phyloP scores from a whole-genome alignment of 92 coral and sea anemone species.

The Umimayanthus chanpuru region DNA sequence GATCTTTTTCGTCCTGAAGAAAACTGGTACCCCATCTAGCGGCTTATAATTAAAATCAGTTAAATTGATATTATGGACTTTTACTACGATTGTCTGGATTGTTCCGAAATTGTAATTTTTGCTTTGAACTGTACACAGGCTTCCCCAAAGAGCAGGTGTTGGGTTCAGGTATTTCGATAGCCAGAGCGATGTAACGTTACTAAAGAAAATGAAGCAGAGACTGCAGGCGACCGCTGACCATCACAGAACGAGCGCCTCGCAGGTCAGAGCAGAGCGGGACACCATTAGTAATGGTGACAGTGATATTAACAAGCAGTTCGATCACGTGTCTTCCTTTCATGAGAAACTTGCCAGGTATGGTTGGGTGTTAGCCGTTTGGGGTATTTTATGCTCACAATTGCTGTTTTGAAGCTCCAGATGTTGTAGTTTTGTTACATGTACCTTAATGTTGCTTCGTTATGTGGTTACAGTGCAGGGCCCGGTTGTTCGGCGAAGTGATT shows the following conservation, averaged over 20 bases:
- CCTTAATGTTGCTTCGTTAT: too few relatives aligned
- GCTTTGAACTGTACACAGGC: slow-evolving; percentile 33
- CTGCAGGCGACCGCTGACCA: slow-evolving; percentile 87
- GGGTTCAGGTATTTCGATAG: slow-evolving; percentile 94
- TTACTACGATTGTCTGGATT: too few relatives aligned
- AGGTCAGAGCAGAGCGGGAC: slow-evolving; percentile 74
- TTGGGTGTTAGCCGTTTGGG: neutral
- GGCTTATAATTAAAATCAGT: too few relatives aligned
- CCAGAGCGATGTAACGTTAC: slow-evolving; percentile 68
- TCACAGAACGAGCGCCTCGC: slow-evolving; percentile 71
- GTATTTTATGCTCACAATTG: neutral
- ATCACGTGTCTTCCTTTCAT: slow-evolving; percentile 73
- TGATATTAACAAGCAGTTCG: slow-evolving; percentile 82
- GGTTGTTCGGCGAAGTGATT: too few relatives aligned
- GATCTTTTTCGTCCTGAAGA: too few relatives aligned
- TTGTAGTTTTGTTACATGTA: neutral
- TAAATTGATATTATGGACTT: too few relatives aligned
- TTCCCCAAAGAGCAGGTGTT: slow-evolving; percentile 87
- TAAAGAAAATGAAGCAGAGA: slow-evolving; percentile 91
- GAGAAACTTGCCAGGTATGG: slow-evolving; percentile 82
- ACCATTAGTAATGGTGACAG: slow-evolving; percentile 69
- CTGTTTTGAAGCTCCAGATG: too few relatives aligned
- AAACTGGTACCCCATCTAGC: too few relatives aligned
- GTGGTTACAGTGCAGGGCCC: too few relatives aligned
- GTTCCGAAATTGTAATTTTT: too few relatives aligned